phyloP scores from a whole-genome alignment of 2,888 invertebrate species.

The Trypoxylon attenuatum region DNA sequence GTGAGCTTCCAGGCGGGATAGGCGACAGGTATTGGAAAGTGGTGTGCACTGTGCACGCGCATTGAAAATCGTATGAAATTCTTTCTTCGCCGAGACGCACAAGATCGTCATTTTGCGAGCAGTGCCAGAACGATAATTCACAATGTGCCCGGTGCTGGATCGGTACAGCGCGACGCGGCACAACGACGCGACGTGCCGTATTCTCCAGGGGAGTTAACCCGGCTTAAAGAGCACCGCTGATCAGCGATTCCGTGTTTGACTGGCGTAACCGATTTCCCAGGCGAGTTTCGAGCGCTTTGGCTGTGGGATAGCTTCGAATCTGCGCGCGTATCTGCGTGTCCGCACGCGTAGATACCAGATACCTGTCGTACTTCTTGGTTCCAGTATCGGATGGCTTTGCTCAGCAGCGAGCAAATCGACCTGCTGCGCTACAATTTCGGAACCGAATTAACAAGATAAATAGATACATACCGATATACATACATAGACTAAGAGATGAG shows the following conservation, averaged over 20 bases:
- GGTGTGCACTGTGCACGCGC: no score
- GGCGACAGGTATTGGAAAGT: not conserved
- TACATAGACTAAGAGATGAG: no score
- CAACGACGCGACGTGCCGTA: no score
- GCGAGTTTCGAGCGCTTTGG: conserved; percentile 7
- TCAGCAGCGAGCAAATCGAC: no score
- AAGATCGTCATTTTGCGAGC: not conserved
- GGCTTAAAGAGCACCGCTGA: conserved; percentile 34
- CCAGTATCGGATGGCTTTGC: not conserved
- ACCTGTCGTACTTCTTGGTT: not conserved
- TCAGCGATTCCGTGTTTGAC: conserved; percentile 50
- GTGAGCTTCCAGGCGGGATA: no score
- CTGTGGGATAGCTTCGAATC: not conserved
- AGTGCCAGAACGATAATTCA: not conserved
- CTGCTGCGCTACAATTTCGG: no score
- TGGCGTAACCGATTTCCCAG: conserved; percentile 44
- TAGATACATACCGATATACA: no score
- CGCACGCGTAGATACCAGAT: not conserved
- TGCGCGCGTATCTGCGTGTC: not conserved
- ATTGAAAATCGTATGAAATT: not conserved
- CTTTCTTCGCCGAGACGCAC: no score
- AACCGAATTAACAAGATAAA: no score
- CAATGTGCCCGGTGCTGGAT: not conserved
- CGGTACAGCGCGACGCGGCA: no score
- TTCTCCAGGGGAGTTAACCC: conserved; percentile 3